Base-by-base conservation (phyloP, 2,888 invertebrate genomes). In the Baronia brevicornis region DNA sequence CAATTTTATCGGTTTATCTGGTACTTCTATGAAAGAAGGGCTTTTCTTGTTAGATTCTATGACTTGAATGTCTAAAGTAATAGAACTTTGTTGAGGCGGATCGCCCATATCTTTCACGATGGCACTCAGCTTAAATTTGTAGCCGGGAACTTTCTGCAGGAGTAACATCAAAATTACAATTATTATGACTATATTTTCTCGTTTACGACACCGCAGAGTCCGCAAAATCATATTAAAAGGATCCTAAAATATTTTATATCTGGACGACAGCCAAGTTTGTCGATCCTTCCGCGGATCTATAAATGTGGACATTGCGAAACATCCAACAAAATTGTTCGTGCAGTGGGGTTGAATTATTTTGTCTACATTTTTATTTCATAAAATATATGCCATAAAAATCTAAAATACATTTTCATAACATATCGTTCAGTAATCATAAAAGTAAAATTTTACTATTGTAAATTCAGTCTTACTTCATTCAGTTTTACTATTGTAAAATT, bases 1-100 rank as follows among this genome's bases (percentile, higher is more conserved):
- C 32, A 95, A 84, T 47, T 84, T 84, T 39, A 91, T 90, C 40
- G 89, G 87, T 33, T 86, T 82, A 36, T 73, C 57, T n/a, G 88
- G 87, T 41, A 86, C 84, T 44, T 85, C 80, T 29, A 87, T 86
- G 57, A 95, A 94, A 25, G 88, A 86, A 17, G 94, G 95, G 44
- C 91, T 91, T 70, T 93, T 94, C 80, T 92, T 94, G 67, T 91
- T 91, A n/a, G 93, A 93, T 57, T 92, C 93, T 3, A 95, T 93
- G 13, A 97, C 93, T 43, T 89, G 88, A 45, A 97, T 93, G 48
- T 91, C 90, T 41, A 97, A 88, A 60, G 91, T 91, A 41, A 93
- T 95, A 30, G 88, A 86, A 43, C 90, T 90, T 54, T 88, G 87
- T 53, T 88, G 89, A 4, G 88, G 84, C 5, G 80, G 85, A 9